Base-by-base conservation (phyloP, 2,113 vertebrate genomes). In the Brachirus orientalis region DNA sequence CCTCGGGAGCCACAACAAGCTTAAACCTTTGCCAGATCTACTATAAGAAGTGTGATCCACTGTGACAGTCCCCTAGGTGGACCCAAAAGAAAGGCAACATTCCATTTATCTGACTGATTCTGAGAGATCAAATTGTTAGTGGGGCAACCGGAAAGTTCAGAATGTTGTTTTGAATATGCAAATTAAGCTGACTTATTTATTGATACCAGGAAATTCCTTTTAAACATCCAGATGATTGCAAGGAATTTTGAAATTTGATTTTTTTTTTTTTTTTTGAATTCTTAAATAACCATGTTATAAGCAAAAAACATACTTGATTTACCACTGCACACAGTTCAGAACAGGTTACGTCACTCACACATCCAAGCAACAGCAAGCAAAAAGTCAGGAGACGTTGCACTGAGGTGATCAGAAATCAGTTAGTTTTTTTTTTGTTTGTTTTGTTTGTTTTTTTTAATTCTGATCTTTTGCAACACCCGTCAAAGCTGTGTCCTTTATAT, bases 361-460 rank as follows among this genome's bases (percentile, higher is more conserved):
- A 3, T 56, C 35, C 16, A 68, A 63, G 47, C 73, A 70, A 65
- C 47, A 46, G 47, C 8, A 11, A 65, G 43, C 28, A 37, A 47
- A 48, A 63, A 40, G 46, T 11, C 1, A 65, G 67, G 66, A 18
- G 62, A 37, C 4, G 58, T 50, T 43, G 58, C 65, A 10, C 1
- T 7, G 60, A 68, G 71, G 69, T 77, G 69, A 54, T 72, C 70
- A 43, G 51, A 33, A 73, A 73, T 54, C 22, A 17, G 40, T 14
- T n/a, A n/a, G n/a, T n/a, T n/a, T n/a, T n/a, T n/a, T n/a, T n/a
- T n/a, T n/a, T 40, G 38, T 40, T 40, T 40, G 38, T 40, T 40
- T 8, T 12, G 12, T 40, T 10, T 40, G 40, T 43, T 16, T 3
- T 14, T 20, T 69, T 37, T 13, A 38, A 64, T 58, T 66, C 50